These are phyloP conservation scores for Heteromurus nitidus DNA, from an alignment of 2,888 invertebrate genomes.

Conservation along the genomic window DNA sequence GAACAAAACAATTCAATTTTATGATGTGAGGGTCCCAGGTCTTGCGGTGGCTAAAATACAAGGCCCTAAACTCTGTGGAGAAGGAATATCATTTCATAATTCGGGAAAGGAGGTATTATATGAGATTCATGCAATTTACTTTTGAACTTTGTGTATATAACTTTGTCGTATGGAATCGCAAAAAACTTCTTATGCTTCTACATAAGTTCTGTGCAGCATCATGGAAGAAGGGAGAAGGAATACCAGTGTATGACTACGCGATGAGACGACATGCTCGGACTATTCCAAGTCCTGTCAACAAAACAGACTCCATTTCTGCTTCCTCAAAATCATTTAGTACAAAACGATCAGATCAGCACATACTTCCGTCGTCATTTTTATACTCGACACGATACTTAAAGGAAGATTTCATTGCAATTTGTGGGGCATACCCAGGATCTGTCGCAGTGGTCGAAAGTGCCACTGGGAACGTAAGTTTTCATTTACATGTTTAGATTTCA, in stretches of 20 bases:
- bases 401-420: slow-evolving; percentile 78
- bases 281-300: not conserved
- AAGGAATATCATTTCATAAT: slow-evolving; percentile 81
- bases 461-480: slow-evolving; percentile 77
- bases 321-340: not conserved
- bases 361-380: slow-evolving; percentile 54
- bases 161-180: not conserved
- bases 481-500: not conserved
- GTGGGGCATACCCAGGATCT: slow-evolving; percentile 80
- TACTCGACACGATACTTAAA: slow-evolving; percentile 66
- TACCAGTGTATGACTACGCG: slow-evolving; percentile 38
- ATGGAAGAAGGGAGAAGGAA: slow-evolving; percentile 76
- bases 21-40: slow-evolving; percentile 82
- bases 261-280: slow-evolving; percentile 23
- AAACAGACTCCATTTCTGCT: not conserved
- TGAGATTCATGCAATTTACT: not conserved
- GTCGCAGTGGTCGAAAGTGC: slow-evolving; percentile 80
- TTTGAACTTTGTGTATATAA: not conserved
- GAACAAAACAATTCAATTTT: slow-evolving; percentile 82
- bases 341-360: not conserved
- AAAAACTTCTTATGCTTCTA: slow-evolving; percentile 32
- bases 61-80: slow-evolving; percentile 82
- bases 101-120: slow-evolving; percentile 80
- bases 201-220: slow-evolving; percentile 82
- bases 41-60: slow-evolving; percentile 78